Evolutionary conservation across 2,888 invertebrate species (phyloP), one percentile per base, ranked within the genome.

Genomic region (Sabellastarte sp.): DNA sequence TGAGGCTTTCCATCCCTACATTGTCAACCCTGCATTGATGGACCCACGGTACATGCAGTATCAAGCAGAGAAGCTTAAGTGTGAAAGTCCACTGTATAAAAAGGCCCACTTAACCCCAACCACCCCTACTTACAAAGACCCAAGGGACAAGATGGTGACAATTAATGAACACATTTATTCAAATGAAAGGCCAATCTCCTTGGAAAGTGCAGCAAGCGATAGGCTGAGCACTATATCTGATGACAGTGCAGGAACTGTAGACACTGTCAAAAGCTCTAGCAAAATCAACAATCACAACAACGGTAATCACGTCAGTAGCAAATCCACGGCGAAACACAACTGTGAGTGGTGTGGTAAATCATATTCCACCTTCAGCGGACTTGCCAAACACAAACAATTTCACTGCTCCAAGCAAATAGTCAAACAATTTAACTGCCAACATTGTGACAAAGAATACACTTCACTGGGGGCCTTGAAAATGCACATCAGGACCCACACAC

Each of bases 401-500:
- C 10, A 53, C 10, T 53, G 53, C 26, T 53, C 26, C 10, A 5
- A 10, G 5, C 20, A 59, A 10, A 52, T 20, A 51, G 4, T 51
- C 33, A 59, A 63, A 30, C 53, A 93, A 3, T 95, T 96, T 86
- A 91, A 91, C 79, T 98, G 97, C 87, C 95, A 96, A 83, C 93
- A 91, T 84, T 98, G 97, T 86, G 93, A 94, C 69, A 98, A 97
- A 85, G 91, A 93, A 30, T 98, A 98, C 86, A 92, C 93, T 15
- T 94, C 94, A 0, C 86, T 96, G 71, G 97, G 97, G 1, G 97
- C 97, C 0, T 87, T 98, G 20, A 97, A 97, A 86, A 98, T 98
- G 97, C 97, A 98, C 86, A 96, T 98, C 75, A 89, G 97, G 70
- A 98, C 97, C 3, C 97, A 98, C 85, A 98, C 97, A 1, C 85